phyloP scores from a whole-genome alignment of 2,888 invertebrate species.

The Mesochorus sp. region DNA sequence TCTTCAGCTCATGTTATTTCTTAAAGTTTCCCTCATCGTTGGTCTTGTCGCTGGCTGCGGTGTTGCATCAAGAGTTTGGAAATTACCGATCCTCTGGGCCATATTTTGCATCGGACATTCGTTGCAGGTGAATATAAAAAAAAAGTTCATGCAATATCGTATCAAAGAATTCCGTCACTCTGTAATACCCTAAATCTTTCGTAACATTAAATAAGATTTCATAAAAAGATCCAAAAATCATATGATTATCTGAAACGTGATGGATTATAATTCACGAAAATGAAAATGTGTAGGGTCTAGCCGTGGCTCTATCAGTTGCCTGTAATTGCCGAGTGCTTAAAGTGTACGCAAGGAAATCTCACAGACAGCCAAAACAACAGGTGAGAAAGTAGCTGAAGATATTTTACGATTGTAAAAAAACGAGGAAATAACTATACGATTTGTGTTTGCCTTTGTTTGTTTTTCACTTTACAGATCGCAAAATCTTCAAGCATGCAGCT shows the following conservation, averaged over 20 bases:
- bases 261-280: not conserved
- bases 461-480: slow-evolving; percentile 74
- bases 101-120: slow-evolving; percentile 80
- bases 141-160: not conserved
- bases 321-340: slow-evolving; percentile 84
- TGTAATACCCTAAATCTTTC: not conserved
- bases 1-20: slow-evolving; percentile 85
- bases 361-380: slow-evolving; percentile 78
- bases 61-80: slow-evolving; percentile 78
- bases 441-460: slow-evolving; percentile 21
- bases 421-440: not conserved
- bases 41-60: slow-evolving; percentile 82
- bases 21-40: slow-evolving; percentile 83
- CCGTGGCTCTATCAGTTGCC: slow-evolving; percentile 85
- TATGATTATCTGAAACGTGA: not conserved
- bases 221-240: not conserved
- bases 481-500: slow-evolving; percentile 80
- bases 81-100: slow-evolving; percentile 78
- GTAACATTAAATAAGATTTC: not conserved
- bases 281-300: slow-evolving; percentile 83
- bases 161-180: not conserved
- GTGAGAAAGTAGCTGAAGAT: slow-evolving; percentile 65
- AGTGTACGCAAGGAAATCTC: slow-evolving; percentile 79
- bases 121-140: slow-evolving; percentile 73
- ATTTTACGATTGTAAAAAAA: not conserved